Evolutionary conservation across 2,113 vertebrate species (phyloP).

Genomic region (Alaudala cheleensis): DNA sequence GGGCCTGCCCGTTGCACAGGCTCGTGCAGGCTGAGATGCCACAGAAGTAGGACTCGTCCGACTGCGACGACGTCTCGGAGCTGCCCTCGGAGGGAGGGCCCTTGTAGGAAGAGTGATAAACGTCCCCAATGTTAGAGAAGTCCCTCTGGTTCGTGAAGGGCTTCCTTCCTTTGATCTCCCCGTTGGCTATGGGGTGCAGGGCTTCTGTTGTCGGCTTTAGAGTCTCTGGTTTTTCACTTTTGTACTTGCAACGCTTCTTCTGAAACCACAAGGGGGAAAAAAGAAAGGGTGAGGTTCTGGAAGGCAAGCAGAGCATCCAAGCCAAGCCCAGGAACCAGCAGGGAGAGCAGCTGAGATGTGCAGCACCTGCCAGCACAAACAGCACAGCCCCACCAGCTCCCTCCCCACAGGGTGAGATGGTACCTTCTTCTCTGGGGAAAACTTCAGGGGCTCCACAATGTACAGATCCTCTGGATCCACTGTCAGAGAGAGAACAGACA

Average conservation of each 20-base stretch:
- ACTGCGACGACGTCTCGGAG: conserved; percentile 89
- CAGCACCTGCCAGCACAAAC: not conserved
- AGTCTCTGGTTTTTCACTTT: conserved; percentile 89
- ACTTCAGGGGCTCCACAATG: conserved; percentile 98
- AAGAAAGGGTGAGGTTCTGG: not conserved
- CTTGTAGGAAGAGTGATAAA: conserved; percentile 80
- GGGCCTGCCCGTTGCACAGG: conserved; percentile 85
- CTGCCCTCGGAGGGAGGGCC: conserved; percentile 86
- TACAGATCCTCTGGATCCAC: conserved; percentile 95
- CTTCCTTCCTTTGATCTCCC: conserved; percentile 81
- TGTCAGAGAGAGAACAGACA: conserved; percentile 70
- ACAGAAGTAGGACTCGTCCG: conserved; percentile 90
- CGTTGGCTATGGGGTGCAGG: conserved; percentile 74
- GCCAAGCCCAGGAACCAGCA: not conserved
- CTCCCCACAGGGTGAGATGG: not conserved
- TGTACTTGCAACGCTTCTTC: conserved; percentile 95
- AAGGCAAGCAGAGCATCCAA: not conserved
- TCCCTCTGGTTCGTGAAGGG: conserved; percentile 81
- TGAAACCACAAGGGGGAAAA: conserved; percentile 56
- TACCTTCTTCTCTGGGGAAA: conserved; percentile 99
- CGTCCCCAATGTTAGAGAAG: conserved; percentile 79
- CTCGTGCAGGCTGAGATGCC: conserved; percentile 81
- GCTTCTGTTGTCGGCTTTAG: conserved; percentile 76
- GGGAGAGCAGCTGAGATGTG: not conserved
- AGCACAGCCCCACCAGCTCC: not conserved